A percentile compares a stretch with the other conserved stretches of the same genome.
Evolutionary conservation across 2,797 vertebrate species (phyloP).

Genomic region (Thripadectes ignobilis): DNA sequence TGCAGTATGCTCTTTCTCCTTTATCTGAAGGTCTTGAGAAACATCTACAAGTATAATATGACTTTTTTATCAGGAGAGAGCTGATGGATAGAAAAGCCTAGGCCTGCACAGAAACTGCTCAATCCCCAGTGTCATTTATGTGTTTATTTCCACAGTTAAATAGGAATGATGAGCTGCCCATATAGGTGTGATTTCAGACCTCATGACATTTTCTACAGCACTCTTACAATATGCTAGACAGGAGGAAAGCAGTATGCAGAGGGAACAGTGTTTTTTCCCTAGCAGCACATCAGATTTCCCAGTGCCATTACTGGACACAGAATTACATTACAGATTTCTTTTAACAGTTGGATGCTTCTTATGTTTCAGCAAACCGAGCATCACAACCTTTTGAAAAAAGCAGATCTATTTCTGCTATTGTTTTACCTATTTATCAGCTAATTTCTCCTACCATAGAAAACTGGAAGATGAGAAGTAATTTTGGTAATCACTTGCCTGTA

Average conservation of each 20-base stretch:
- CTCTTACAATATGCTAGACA: not conserved
- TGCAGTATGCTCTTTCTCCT: not conserved
- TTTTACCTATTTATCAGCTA: not conserved
- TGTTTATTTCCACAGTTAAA: not conserved
- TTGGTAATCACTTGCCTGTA: not conserved
- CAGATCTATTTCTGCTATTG: not conserved
- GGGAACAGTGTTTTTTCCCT: not conserved
- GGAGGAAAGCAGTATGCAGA: conserved; percentile 19
- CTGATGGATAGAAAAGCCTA: not conserved
- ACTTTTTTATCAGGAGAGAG: not conserved
- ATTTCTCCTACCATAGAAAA: not conserved
- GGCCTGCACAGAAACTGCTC: not conserved
- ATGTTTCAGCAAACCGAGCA: not conserved
- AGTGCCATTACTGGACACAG: not conserved
- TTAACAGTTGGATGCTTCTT: not conserved
- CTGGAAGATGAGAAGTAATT: not conserved
- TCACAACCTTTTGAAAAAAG: not conserved
- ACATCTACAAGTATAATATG: not conserved
- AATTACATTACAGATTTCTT: not conserved
- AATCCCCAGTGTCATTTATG: not conserved
- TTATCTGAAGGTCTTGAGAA: not conserved
- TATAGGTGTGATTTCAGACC: not conserved
- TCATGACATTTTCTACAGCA: not conserved
- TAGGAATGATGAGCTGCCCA: not conserved
- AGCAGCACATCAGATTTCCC: conserved; percentile 20